Percentiles rank a stretch among this genome's conserved stretches.
Conservation (phyloP, 2,888 invertebrate species). For the Rugalucina vietnamica region DNA sequence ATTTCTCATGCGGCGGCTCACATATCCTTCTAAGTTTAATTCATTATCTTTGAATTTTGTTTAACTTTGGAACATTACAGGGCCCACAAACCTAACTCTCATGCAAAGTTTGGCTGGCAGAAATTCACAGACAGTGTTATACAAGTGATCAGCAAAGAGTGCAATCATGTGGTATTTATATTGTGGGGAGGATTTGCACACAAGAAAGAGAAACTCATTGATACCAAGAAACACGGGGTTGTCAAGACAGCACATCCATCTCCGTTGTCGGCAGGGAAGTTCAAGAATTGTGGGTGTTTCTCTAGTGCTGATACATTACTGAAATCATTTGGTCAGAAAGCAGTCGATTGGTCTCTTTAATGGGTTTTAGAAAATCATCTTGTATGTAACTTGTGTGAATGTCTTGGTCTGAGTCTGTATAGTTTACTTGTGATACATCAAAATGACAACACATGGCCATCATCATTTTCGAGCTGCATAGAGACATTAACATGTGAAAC, state of each 20-base stretch:
- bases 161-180: constrained; percentile 76
- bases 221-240: constrained; percentile 71
- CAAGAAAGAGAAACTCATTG: constrained; percentile 78
- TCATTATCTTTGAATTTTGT: neutral
- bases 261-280: constrained; percentile 78
- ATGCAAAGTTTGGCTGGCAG: constrained; percentile 80
- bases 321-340: constrained; percentile 61
- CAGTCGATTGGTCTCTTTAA: constrained; percentile 77
- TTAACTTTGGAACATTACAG: too few relatives aligned
- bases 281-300: constrained; percentile 78
- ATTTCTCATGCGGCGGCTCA: too few relatives aligned
- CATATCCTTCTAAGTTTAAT: neutral
- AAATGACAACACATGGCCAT: too few relatives aligned
- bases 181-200: constrained; percentile 82
- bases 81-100: constrained; percentile 79
- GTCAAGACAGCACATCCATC: constrained; percentile 82
- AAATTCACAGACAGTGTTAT: constrained; percentile 80
- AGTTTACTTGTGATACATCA: too few relatives aligned
- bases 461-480: too few relatives aligned
- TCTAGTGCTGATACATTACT: constrained; percentile 74
- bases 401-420: too few relatives aligned
- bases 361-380: too few relatives aligned
- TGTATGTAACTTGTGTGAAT: too few relatives aligned
- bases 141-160: constrained; percentile 67
- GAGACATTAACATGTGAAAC: too few relatives aligned